Evolutionary conservation across 2,113 vertebrate genomes (phyloP).

Genomic region (Galemys pyrenaicus): DNA sequence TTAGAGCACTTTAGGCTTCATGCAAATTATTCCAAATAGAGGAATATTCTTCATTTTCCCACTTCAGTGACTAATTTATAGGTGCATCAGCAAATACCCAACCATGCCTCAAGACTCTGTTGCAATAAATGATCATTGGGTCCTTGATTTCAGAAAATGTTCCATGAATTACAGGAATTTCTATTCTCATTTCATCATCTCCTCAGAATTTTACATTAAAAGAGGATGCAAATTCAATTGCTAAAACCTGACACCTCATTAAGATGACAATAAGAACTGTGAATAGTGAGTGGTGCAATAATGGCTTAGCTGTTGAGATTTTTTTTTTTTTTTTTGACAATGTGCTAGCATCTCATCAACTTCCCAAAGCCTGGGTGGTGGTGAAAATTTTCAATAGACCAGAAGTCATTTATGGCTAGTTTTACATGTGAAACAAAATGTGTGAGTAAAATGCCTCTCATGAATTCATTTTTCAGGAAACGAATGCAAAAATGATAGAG

Average conservation of each 20-base stretch:
- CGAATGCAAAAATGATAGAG: background rate
- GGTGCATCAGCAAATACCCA: background rate
- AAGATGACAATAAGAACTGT: background rate
- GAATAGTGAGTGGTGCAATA: background rate
- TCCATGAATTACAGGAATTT: background rate
- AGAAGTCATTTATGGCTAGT: background rate
- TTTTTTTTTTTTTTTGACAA: background rate
- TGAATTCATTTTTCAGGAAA: background rate
- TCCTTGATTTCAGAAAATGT: background rate
- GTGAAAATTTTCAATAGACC: background rate
- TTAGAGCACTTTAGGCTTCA: background rate
- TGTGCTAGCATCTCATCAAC: slow-evolving; percentile 4
- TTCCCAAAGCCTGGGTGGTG: background rate
- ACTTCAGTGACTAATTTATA: background rate
- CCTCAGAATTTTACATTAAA: background rate
- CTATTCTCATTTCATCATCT: background rate
- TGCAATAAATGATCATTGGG: background rate
- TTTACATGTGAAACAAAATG: background rate
- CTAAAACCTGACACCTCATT: slow-evolving; percentile 1
- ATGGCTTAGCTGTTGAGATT: background rate
- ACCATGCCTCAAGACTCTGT: background rate
- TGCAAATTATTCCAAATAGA: background rate
- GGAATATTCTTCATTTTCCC: background rate
- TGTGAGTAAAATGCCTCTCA: background rate
- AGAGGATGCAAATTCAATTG: background rate